Percentiles rank a stretch among this genome's conserved stretches.
phyloP scores from a whole-genome alignment of 2,888 invertebrate genomes.

The Arrhopalites spinosus region DNA sequence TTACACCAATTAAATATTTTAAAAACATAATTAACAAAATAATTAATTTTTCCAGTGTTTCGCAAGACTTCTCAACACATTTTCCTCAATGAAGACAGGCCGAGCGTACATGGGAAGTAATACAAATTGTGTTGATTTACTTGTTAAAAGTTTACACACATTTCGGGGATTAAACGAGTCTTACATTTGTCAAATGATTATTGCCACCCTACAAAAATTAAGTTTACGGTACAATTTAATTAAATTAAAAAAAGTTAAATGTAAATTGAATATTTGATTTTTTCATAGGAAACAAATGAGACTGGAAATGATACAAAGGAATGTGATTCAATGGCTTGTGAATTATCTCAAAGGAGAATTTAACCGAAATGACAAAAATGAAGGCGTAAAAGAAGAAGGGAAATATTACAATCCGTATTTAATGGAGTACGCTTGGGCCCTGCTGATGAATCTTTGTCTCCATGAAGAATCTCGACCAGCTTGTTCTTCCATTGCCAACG shows the following conservation, averaged over 20 bases:
- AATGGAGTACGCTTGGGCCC: slow-evolving; percentile 69
- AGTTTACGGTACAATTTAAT: slow-evolving; percentile 65
- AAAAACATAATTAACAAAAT: too few relatives aligned
- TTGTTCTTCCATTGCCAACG: slow-evolving; percentile 44
- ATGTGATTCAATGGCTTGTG: slow-evolving; percentile 68
- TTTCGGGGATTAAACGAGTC: slow-evolving; percentile 59
- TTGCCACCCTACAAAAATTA: slow-evolving; percentile 71
- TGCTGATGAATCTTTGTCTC: slow-evolving; percentile 72
- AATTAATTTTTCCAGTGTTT: too few relatives aligned
- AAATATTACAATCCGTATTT: slow-evolving; percentile 62
- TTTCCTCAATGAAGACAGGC: slow-evolving; percentile 68
- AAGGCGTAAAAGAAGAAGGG: not conserved
- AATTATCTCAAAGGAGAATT: slow-evolving; percentile 61
- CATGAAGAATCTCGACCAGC: slow-evolving; percentile 60
- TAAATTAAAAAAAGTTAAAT: not conserved
- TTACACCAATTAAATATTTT: too few relatives aligned
- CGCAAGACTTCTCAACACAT: slow-evolving; percentile 67
- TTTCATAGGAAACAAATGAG: slow-evolving; percentile 63
- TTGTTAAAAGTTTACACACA: slow-evolving; percentile 58
- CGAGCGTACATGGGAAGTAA: slow-evolving; percentile 62
- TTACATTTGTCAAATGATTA: slow-evolving; percentile 67
- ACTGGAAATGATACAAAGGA: slow-evolving; percentile 67
- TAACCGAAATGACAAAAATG: slow-evolving; percentile 27
- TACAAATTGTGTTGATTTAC: slow-evolving; percentile 42
- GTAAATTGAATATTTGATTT: not conserved